Conservation (phyloP, 2,113 vertebrate species). For the Nannospalax galili region DNA sequence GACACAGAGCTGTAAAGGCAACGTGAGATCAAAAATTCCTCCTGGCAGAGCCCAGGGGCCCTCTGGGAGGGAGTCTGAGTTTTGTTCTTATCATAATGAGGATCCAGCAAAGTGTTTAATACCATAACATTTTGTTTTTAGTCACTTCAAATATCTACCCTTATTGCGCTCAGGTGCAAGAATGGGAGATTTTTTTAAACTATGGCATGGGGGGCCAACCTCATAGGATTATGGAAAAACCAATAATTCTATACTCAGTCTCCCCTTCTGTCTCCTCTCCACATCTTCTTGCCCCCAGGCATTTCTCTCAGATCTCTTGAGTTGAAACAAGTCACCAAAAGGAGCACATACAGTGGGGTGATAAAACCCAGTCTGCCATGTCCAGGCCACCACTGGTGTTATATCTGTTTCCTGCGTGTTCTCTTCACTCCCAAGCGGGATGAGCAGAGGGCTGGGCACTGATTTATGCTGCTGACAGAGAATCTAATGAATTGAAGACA, state of each 20-base stretch:
- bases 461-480: constrained; percentile 84
- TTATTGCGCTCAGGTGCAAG: background rate
- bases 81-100: background rate
- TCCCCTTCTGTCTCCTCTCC: background rate
- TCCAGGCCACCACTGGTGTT: fast-evolving
- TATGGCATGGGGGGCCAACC: background rate
- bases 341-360: too few relatives aligned
- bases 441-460: constrained; percentile 47
- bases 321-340: background rate
- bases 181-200: background rate
- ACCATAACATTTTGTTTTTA: background rate
- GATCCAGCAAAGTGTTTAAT: background rate
- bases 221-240: background rate
- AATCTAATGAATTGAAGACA: constrained; percentile 81
- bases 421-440: constrained; percentile 36
- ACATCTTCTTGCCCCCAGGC: fast-evolving
- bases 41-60: fast-evolving
- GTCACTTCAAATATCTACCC: background rate
- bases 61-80: background rate
- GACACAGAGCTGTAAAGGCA: too few relatives aligned
- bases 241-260: background rate
- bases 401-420: constrained; percentile 25
- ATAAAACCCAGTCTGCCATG: background rate
- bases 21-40: too few relatives aligned
- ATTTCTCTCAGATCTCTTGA: background rate